Percentiles rank a stretch among this genome's conserved stretches.
Conservation (phyloP, 2,888 invertebrate genomes). For the Trilocha varians region DNA sequence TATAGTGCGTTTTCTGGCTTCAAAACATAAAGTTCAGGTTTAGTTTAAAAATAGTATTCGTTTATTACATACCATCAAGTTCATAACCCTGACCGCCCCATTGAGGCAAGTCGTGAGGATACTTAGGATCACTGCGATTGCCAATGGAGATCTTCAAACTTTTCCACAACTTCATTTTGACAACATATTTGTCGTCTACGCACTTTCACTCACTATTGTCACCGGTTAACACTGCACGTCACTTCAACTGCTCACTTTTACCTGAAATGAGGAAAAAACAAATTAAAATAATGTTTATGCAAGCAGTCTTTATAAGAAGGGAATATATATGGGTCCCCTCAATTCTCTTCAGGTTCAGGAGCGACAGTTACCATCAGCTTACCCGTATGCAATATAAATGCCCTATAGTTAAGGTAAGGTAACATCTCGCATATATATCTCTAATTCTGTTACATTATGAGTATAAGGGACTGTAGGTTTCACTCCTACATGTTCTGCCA, state of each 20-base stretch:
- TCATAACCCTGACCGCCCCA: conserved; percentile 64
- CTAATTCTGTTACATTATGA: no score
- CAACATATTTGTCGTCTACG: conserved; percentile 46
- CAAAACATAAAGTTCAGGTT: no score
- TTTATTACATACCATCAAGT: conserved; percentile 44
- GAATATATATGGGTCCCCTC: no score
- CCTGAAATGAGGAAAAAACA: conserved; percentile 8
- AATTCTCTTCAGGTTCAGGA: no score
- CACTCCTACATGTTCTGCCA: no score
- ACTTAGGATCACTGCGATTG: conserved; percentile 53
- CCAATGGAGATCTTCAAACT: conserved; percentile 67
- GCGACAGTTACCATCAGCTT: no score
- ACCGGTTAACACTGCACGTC: not conserved
- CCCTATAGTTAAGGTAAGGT: no score
- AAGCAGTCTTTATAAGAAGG: no score
- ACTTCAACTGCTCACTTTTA: conserved; percentile 2
- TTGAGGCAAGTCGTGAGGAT: conserved; percentile 54
- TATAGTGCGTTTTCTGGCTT: no score
- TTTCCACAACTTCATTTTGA: conserved; percentile 70
- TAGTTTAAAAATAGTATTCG: not conserved
- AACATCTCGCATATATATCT: no score
- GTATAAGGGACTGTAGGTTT: no score
- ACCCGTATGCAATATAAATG: no score
- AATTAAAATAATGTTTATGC: not conserved
- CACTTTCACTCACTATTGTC: conserved; percentile 23